phyloP scores from a whole-genome alignment of 2,888 invertebrate genomes.

The Plagiodera versicolora region DNA sequence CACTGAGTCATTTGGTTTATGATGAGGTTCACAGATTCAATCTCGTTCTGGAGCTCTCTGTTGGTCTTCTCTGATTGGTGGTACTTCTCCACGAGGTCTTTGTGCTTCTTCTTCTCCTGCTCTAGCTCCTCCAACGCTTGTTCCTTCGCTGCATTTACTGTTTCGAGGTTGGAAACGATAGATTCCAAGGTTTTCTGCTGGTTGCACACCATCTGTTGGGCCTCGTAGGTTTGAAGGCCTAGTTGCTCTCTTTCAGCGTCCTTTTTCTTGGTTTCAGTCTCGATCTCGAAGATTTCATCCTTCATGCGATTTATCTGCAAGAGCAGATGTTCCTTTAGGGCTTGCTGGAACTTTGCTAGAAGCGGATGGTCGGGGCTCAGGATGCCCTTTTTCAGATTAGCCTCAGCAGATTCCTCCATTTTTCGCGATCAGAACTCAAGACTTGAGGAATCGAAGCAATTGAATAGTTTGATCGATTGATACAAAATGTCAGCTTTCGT shows the following conservation, averaged over 20 bases:
- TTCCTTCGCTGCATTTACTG: slow-evolving; percentile 57
- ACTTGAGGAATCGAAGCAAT: neutral
- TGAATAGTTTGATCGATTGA: slow-evolving; percentile 12
- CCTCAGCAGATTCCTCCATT: slow-evolving; percentile 10
- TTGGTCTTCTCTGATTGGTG: slow-evolving; percentile 49
- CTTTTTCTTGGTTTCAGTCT: slow-evolving; percentile 55
- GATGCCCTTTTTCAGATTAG: slow-evolving; percentile 24
- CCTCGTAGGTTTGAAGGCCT: slow-evolving; percentile 63
- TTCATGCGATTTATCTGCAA: slow-evolving; percentile 63
- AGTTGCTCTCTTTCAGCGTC: slow-evolving; percentile 61
- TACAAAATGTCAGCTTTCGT: neutral
- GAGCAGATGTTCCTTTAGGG: slow-evolving; percentile 42
- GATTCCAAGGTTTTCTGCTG: slow-evolving; percentile 61
- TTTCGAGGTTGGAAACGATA: slow-evolving; percentile 59
- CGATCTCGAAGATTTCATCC: slow-evolving; percentile 67
- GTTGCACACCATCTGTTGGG: slow-evolving; percentile 62
- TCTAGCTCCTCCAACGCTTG: slow-evolving; percentile 58
- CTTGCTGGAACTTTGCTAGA: slow-evolving; percentile 42
- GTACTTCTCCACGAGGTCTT: slow-evolving; percentile 56
- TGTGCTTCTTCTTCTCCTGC: slow-evolving; percentile 56
- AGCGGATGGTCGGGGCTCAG: slow-evolving; percentile 44
- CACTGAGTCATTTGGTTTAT: slow-evolving; percentile 63
- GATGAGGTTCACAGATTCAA: slow-evolving; percentile 61
- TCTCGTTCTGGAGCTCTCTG: slow-evolving; percentile 60
- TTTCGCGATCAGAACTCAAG: neutral